phyloP scores from a whole-genome alignment of 2,888 invertebrate species.

The Rhynchonema sp. region DNA sequence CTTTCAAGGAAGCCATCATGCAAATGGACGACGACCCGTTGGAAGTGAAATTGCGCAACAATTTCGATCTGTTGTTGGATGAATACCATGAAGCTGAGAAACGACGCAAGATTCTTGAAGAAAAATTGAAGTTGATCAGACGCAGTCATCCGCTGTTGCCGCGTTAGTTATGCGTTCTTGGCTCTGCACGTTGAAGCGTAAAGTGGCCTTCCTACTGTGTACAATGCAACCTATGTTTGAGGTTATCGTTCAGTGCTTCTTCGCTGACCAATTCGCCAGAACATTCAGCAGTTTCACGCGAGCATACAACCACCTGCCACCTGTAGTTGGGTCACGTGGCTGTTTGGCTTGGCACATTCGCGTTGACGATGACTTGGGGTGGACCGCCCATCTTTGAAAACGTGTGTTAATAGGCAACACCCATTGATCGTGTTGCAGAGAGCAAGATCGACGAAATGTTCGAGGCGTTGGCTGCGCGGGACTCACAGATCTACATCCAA shows the following conservation, averaged over 20 bases:
- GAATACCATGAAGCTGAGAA: slow-evolving; percentile 83
- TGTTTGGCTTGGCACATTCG: too few relatives aligned
- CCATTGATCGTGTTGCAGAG: slow-evolving; percentile 25
- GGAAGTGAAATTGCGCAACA: slow-evolving; percentile 82
- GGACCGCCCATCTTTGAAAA: too few relatives aligned
- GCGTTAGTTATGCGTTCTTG: slow-evolving; percentile 36
- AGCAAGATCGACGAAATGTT: slow-evolving; percentile 56
- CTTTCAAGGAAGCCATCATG: slow-evolving; percentile 36
- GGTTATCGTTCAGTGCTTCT: too few relatives aligned
- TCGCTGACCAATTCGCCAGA: too few relatives aligned
- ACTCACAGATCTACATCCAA: slow-evolving; percentile 87
- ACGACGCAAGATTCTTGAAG: slow-evolving; percentile 64
- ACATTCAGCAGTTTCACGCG: too few relatives aligned
- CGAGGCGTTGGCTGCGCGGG: slow-evolving; percentile 62
- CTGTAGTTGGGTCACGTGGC: too few relatives aligned
- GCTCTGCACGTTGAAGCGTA: too few relatives aligned
- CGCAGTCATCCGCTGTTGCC: slow-evolving; percentile 53
- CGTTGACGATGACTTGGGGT: too few relatives aligned
- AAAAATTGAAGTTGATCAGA: slow-evolving; percentile 59
- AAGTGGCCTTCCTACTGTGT: too few relatives aligned
- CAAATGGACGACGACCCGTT: slow-evolving; percentile 95
- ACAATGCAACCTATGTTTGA: too few relatives aligned
- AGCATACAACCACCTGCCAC: too few relatives aligned
- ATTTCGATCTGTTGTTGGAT: slow-evolving; percentile 79
- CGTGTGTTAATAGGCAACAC: too few relatives aligned